phyloP scores from a whole-genome alignment of 2,797 vertebrate species.

The Gobionotothen gibberifrons region DNA sequence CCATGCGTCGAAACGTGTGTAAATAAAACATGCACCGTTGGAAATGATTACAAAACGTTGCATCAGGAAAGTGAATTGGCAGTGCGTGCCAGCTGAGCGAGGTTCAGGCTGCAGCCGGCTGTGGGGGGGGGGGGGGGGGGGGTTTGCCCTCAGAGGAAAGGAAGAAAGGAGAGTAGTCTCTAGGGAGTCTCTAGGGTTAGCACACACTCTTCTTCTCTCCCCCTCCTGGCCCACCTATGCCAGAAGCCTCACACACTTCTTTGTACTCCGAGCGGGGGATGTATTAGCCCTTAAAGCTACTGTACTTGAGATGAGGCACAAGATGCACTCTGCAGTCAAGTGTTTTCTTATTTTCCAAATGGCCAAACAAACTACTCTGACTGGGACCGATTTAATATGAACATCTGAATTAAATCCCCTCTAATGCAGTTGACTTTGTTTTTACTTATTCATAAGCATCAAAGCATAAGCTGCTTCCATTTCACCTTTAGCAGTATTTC shows the following conservation, averaged over 20 bases:
- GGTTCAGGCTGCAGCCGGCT: constrained; percentile 32
- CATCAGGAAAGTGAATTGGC: constrained; percentile 62
- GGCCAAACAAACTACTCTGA: constrained; percentile 32
- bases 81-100: constrained; percentile 44
- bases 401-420: constrained; percentile 42
- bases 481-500: constrained; percentile 23
- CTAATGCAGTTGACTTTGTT: constrained; percentile 24
- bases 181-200: constrained; percentile 27
- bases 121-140: constrained; percentile 35
- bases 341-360: constrained; percentile 22
- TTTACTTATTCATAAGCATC: constrained; percentile 47
- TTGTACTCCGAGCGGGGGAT: constrained; percentile 36
- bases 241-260: constrained; percentile 41
- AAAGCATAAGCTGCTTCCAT: constrained; percentile 26
- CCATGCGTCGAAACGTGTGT: constrained; percentile 26
- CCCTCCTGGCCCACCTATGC: constrained; percentile 15
- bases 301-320: constrained; percentile 12
- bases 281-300: constrained; percentile 33
- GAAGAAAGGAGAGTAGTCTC: constrained; percentile 48
- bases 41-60: constrained; percentile 71
- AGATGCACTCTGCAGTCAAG: constrained; percentile 30
- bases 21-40: constrained; percentile 55
- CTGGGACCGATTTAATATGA: constrained; percentile 23
- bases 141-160: constrained; percentile 41
- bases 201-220: not conserved